Conservation (phyloP, 2,113 vertebrate genomes). For the Acrocephalus arundinaceus region DNA sequence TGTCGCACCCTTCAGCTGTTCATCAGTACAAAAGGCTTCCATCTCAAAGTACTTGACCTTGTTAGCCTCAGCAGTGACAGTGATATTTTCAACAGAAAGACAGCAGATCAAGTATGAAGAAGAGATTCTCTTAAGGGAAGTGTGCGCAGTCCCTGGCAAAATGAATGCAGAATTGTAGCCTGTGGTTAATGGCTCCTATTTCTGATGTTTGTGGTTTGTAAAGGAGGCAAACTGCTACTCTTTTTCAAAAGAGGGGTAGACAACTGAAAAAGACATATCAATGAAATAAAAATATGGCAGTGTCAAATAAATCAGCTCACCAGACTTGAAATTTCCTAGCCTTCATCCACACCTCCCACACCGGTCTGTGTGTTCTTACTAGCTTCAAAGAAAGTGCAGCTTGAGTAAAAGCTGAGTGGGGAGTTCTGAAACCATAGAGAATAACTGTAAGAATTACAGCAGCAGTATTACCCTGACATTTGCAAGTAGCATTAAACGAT, state of each 20-base stretch:
- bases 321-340: not conserved
- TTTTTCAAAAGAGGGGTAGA: not conserved
- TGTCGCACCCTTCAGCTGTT: constrained; percentile 70
- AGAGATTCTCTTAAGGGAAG: constrained; percentile 40
- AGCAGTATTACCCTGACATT: not conserved
- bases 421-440: not conserved
- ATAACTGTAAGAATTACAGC: not conserved
- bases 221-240: not conserved
- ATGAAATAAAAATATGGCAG: not conserved
- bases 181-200: not conserved
- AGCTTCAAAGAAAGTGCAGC: not conserved
- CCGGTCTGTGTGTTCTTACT: not conserved
- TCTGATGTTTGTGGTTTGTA: not conserved
- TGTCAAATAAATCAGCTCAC: not conserved
- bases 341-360: fast-evolving
- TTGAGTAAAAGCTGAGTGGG: not conserved
- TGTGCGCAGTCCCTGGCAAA: not conserved
- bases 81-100: constrained; percentile 62
- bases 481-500: not conserved
- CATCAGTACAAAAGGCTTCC: constrained; percentile 65
- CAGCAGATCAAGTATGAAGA: constrained; percentile 53
- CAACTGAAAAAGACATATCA: not conserved
- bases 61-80: constrained; percentile 67
- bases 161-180: not conserved
- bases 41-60: constrained; percentile 72